phyloP scores from a whole-genome alignment of 2,113 vertebrate species.

The Prochilodus magdalenae region DNA sequence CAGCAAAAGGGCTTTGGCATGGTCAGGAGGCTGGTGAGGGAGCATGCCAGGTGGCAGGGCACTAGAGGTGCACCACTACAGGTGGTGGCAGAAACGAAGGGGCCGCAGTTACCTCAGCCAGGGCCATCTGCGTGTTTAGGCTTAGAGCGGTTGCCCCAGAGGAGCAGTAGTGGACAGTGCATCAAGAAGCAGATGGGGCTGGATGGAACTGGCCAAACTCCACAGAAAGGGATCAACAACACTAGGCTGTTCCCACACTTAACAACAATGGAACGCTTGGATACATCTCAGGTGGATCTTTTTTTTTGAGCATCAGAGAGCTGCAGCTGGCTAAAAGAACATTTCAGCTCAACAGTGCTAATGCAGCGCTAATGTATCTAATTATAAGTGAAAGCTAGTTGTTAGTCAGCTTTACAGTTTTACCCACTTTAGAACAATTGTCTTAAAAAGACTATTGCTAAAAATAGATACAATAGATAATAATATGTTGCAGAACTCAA shows the following conservation, averaged over 20 bases:
- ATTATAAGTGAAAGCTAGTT: too few relatives aligned
- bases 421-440: too few relatives aligned
- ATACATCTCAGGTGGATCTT: background rate
- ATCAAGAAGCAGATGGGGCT: background rate
- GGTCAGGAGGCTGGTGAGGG: background rate
- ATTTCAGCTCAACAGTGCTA: background rate
- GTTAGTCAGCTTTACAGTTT: too few relatives aligned
- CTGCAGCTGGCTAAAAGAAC: background rate
- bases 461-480: too few relatives aligned
- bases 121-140: background rate
- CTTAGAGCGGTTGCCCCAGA: background rate
- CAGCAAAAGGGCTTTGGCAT: constrained; percentile 19
- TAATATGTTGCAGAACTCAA: too few relatives aligned
- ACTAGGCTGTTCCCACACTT: constrained; percentile 42
- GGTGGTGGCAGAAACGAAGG: constrained; percentile 18
- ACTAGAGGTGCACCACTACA: background rate
- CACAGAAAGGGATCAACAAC: background rate
- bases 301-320: background rate
- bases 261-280: background rate
- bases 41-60: constrained; percentile 28
- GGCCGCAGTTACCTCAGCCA: background rate
- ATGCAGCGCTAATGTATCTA: too few relatives aligned
- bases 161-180: constrained; percentile 26
- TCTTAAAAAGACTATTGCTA: too few relatives aligned
- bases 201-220: background rate